A percentile compares a stretch with the other conserved stretches of the same genome.
These are phyloP conservation scores for Camelus bactrianus DNA, from an alignment of 2,113 vertebrate species.

Conservation along the genomic window DNA sequence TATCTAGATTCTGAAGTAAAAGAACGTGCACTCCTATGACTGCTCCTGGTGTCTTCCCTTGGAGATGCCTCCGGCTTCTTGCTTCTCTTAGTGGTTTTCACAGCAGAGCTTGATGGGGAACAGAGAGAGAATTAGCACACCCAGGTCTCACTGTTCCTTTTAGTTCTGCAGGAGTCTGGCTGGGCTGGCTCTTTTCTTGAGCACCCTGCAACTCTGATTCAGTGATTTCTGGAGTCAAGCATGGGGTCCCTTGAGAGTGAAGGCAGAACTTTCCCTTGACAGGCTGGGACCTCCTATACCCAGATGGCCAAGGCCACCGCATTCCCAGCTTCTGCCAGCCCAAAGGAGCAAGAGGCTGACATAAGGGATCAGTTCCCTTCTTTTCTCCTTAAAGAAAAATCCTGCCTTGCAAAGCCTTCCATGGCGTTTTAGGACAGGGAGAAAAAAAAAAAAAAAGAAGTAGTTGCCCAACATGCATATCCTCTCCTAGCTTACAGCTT, in stretches of 20 bases:
- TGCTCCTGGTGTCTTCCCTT: neutral
- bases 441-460: neutral
- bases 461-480: neutral
- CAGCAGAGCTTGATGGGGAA: neutral
- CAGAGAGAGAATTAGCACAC: neutral
- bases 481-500: slow-evolving; percentile 49
- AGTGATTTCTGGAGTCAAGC: neutral
- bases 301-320: neutral
- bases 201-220: neutral
- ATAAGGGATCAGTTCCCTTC: neutral
- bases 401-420: neutral
- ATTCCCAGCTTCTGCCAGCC: slow-evolving; percentile 55
- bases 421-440: neutral
- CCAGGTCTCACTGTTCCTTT: neutral
- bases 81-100: neutral
- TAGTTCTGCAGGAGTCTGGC: neutral
- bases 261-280: neutral
- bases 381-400: slow-evolving; percentile 9
- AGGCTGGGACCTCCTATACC: neutral
- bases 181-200: neutral
- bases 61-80: neutral
- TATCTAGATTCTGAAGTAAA: slow-evolving; percentile 8
- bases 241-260: neutral
- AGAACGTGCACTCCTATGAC: neutral
- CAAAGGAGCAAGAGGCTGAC: slow-evolving; percentile 71